Conservation (phyloP, 2,113 vertebrate genomes). For the Pollimyrus isidori region DNA sequence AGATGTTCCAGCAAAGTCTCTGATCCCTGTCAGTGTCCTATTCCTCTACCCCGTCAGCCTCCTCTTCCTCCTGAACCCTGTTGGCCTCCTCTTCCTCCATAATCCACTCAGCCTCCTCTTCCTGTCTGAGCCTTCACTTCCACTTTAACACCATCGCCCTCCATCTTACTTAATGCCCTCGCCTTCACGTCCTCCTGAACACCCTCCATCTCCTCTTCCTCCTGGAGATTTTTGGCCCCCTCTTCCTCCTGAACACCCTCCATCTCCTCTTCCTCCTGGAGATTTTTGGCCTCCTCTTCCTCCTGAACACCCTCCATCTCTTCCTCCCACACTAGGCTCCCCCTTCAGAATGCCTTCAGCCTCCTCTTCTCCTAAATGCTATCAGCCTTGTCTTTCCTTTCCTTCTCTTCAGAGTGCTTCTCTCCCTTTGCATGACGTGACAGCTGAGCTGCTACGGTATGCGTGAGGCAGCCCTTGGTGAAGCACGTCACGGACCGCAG, state of each 20-base stretch:
- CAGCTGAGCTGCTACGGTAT: neutral
- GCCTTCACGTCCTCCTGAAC: too few species aligned
- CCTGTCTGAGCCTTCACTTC: too few species aligned
- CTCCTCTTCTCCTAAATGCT: neutral
- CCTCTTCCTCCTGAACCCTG: neutral
- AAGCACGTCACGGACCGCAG: neutral
- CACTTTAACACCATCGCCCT: too few species aligned
- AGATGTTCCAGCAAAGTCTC: neutral
- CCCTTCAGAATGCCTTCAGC: neutral
- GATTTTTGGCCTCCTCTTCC: neutral
- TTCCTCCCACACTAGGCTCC: too few species aligned
- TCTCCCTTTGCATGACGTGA: neutral
- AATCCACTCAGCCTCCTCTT: too few species aligned
- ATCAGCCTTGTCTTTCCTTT: neutral
- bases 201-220: too few species aligned
- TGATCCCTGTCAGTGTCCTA: neutral
- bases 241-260: neutral
- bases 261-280: too few species aligned
- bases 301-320: too few species aligned
- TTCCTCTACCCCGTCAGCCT: neutral
- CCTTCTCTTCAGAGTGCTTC: neutral
- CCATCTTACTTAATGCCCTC: too few species aligned
- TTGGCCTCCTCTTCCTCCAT: too few species aligned
- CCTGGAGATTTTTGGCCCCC: too few species aligned
- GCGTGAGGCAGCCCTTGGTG: neutral